A percentile compares a stretch with the other conserved stretches of the same genome.
Conservation (phyloP, 2,113 vertebrate species). For the Cephalopterus ornatus region DNA sequence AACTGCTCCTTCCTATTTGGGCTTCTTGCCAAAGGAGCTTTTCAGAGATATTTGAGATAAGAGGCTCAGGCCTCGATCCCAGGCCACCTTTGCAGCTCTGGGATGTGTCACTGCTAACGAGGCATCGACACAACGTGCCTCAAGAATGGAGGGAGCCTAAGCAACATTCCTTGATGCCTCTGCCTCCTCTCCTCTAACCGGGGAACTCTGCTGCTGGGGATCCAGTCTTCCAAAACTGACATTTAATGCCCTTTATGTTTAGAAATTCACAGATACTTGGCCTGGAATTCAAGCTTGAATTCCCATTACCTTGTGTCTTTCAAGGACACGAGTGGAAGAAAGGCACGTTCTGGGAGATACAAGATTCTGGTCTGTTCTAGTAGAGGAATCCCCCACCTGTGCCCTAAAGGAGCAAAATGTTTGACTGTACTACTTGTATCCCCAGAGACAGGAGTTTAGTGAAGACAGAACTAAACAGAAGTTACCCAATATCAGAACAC, state of each 20-base stretch:
- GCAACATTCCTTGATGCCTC: neutral
- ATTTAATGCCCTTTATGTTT: neutral
- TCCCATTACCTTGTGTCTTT: neutral
- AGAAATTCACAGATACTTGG: neutral
- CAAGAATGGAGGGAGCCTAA: neutral
- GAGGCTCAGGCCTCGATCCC: neutral
- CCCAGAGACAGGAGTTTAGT: neutral
- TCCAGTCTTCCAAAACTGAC: neutral
- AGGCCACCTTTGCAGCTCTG: constrained; percentile 6
- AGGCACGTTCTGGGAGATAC: neutral
- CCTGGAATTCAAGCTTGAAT: neutral
- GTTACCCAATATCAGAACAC: neutral
- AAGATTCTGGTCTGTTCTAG: neutral
- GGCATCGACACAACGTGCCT: neutral
- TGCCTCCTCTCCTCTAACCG: neutral
- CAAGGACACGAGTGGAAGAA: neutral
- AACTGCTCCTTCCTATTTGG: neutral
- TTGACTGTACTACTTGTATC: neutral
- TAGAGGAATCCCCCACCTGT: neutral
- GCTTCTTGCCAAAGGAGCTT: constrained; percentile 26
- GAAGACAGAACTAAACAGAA: neutral
- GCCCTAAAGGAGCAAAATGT: neutral
- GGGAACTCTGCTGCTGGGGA: neutral
- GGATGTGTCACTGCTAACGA: neutral
- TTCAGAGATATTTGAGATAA: constrained; percentile 29